These are phyloP conservation scores for Macquaria ambigua DNA, from an alignment of 2,113 vertebrate species.

Conservation along the genomic window DNA sequence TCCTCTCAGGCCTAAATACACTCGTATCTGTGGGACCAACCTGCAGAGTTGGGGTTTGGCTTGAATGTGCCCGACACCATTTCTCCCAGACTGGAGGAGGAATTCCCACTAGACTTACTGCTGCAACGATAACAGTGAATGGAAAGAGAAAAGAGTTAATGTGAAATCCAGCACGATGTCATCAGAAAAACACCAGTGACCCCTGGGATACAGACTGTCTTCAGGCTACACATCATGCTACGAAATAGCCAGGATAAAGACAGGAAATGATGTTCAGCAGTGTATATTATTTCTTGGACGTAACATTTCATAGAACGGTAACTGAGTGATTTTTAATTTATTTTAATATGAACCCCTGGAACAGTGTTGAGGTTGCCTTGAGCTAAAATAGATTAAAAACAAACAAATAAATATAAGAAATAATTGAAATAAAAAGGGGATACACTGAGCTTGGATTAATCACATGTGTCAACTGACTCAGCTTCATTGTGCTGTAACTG, in stretches of 20 bases:
- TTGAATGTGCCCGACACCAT: conserved; percentile 98
- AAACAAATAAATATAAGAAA: too few species aligned
- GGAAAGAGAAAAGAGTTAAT: conserved; percentile 41
- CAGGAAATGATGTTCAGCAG: background rate
- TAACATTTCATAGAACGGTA: background rate
- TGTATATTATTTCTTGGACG: background rate
- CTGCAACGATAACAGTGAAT: background rate
- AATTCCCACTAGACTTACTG: conserved; percentile 97
- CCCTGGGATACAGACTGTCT: background rate
- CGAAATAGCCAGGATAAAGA: background rate
- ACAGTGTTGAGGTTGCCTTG: background rate
- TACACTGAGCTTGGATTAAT: background rate
- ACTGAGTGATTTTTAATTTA: background rate
- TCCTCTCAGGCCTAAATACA: background rate
- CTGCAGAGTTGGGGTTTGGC: conserved; percentile 92
- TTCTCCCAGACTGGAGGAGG: conserved; percentile 97
- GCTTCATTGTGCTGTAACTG: background rate
- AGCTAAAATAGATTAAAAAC: background rate
- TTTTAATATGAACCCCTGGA: background rate
- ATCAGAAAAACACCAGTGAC: background rate
- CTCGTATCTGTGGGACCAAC: conserved; percentile 77
- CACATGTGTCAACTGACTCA: background rate
- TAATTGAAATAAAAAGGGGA: background rate
- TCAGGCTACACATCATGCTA: background rate
- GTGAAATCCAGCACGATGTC: conserved; percentile 36